Conservation (phyloP, 2,888 invertebrate genomes). For the Laothoe populi region DNA sequence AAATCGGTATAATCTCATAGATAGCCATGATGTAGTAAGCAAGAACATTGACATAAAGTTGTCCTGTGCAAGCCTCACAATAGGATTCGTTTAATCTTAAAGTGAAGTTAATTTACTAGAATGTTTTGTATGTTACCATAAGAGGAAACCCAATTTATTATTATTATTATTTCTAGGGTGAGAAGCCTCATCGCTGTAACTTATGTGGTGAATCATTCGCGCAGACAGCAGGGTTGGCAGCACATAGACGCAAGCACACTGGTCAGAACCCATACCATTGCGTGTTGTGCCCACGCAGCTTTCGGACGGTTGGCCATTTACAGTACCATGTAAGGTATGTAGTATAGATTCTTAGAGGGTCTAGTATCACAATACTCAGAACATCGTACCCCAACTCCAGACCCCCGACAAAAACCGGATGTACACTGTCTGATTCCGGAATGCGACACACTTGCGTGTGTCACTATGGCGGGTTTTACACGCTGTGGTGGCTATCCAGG, state of each 20-base stretch:
- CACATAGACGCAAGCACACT: conserved; percentile 74
- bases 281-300: conserved; percentile 69
- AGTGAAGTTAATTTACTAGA: too few relatives aligned
- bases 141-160: not conserved
- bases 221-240: conserved; percentile 71
- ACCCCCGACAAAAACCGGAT: too few relatives aligned
- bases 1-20: too few relatives aligned
- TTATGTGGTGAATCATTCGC: conserved; percentile 73
- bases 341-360: too few relatives aligned
- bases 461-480: too few relatives aligned
- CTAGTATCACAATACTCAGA: too few relatives aligned
- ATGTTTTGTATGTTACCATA: not conserved
- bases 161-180: conserved; percentile 58
- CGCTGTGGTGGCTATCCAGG: too few relatives aligned
- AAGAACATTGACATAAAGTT: not conserved
- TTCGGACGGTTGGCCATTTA: conserved; percentile 75
- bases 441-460: too few relatives aligned
- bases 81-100: not conserved
- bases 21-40: not conserved
- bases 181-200: conserved; percentile 74
- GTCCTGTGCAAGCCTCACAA: too few relatives aligned
- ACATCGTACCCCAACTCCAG: too few relatives aligned
- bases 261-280: conserved; percentile 77
- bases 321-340: conserved; percentile 75
- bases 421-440: too few relatives aligned